Conservation (phyloP, 1,140 invertebrate species). For the Leptoteleia sp. region DNA sequence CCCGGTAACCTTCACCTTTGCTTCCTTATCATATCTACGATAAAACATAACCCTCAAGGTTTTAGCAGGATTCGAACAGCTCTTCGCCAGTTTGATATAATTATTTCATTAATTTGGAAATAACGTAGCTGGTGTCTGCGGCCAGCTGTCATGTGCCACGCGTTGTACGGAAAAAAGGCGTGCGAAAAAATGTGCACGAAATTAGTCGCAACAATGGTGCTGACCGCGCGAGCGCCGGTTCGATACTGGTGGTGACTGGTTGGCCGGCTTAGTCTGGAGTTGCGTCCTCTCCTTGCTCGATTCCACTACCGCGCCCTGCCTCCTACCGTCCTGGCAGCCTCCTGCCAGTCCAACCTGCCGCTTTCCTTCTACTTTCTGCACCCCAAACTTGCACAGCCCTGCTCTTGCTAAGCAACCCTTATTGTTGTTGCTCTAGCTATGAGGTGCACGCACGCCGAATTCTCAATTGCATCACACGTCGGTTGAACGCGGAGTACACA, state of each 20-base stretch:
- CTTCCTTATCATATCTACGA: too few species aligned
- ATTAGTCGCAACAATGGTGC: conserved; percentile 45
- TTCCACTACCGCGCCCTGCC: conserved; percentile 63
- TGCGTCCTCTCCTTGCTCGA: conserved; percentile 73
- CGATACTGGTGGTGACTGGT: conserved; percentile 81
- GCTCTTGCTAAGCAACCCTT: conserved; percentile 64
- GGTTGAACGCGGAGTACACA: not conserved
- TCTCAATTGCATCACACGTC: conserved; percentile 23
- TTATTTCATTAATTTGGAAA: not conserved
- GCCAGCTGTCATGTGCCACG: conserved; percentile 31
- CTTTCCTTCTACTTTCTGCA: conserved; percentile 52
- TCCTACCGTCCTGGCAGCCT: conserved; percentile 58
- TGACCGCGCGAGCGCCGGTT: conserved; percentile 77
- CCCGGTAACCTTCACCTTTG: too few species aligned
- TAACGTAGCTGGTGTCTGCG: not conserved
- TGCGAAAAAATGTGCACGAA: conserved; percentile 3
- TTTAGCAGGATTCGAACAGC: not conserved
- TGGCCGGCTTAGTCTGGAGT: conserved; percentile 79
- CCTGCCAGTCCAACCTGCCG: conserved; percentile 56
- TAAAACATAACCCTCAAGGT: too few species aligned
- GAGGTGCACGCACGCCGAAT: conserved; percentile 23
- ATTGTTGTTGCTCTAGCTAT: conserved; percentile 55
- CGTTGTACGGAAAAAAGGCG: conserved; percentile 13
- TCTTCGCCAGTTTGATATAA: not conserved
- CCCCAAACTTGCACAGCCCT: conserved; percentile 49